Base-by-base conservation (phyloP, 2,113 vertebrate genomes). In the Gulo gulo region DNA sequence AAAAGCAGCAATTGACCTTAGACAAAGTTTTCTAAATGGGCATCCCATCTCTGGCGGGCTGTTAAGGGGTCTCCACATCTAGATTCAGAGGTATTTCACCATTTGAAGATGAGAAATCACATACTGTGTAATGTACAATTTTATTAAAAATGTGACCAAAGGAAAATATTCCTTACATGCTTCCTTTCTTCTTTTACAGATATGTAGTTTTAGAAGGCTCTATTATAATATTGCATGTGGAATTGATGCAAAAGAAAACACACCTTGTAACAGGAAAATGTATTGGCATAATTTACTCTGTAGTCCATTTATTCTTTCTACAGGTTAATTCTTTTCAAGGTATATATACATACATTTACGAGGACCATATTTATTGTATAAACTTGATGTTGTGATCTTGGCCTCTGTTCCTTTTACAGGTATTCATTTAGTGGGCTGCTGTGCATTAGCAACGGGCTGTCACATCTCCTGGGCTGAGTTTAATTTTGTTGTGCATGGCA, bases 301-400 rank as follows among this genome's bases (percentile, higher is more conserved):
- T 89, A 97, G 39, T 80, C 45, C 81, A 98, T 97, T 94, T 98
- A 97, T 95, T 98, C 88, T 98, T 98, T 98, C 93, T 98, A 87
- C 94, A 97, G 87, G 89, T 98, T 98, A 98, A 97, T 98, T 97
- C 39, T 97, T 98, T 98, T 97, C 85, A 97, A 97, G 97, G 61
- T 98, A 36, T 97, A 97, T 98, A 95, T 97, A 85, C 14, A 52
- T 88, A 97, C 97, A 61, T 98, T 98, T 90, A 86, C 69, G 69
- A 97, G 90, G 92, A 91, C 82, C 76, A 69, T 93, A 61, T 90
- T 97, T 98, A 85, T 94, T 93, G 97, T 97, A 97, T 84, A 98
- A 55, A 95, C 94, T 97, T 96, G 93, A 94, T 98, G 97, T 97
- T 97, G 96, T 88, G 94, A 67, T 94, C 97, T 98, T 98, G 57